Base-by-base conservation (phyloP, 2,797 vertebrate species). In the Amniataba percoides region DNA sequence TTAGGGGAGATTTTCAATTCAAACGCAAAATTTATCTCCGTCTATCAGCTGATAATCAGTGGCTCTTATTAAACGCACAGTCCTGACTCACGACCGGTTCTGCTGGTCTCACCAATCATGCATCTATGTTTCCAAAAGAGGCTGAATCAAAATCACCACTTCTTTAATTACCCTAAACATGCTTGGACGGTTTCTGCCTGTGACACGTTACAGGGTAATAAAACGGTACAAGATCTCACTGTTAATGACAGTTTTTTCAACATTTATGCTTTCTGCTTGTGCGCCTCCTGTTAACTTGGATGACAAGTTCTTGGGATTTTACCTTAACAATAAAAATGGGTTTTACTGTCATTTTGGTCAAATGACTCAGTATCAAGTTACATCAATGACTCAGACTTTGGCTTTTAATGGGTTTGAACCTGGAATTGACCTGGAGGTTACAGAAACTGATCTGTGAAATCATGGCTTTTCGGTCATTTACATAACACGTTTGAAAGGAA, bases 1-100 rank as follows among this genome's bases (percentile, higher is more conserved):
- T 88, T 74, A 71, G 63, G 5, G 16, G 19, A 82, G 66, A 80
- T 67, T 79, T 74, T 82, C 55, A 79, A 80, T 82, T 85, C 58
- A 85, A 84, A 84, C 27, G 1, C 53, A 51, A 74, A 39, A 81
- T 66, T n/a, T 27, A 83, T 87, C 71, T 74, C 34, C 40, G 68
- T 74, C 16, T 43, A 64, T 83, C 75, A 73, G 71, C 19, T 70
- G 69, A 87, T 75, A 80, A 83, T 82, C 80, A 78, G 23, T 48
- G 55, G 48, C 57, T 81, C 39, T 86, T 66, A 90, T 74, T 64
- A 65, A 87, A 76, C 36, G 61, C 71, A 72, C 55, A 55, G 56
- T 59, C 31, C 27, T 68, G 53, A 84, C 36, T 74, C 65, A 19
- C 51, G 72, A 77, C 51, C 67, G 46, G 51, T 73, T 78, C 27